Conservation (phyloP, 2,888 invertebrate species). For the Hydroisotoma schaefferi region DNA sequence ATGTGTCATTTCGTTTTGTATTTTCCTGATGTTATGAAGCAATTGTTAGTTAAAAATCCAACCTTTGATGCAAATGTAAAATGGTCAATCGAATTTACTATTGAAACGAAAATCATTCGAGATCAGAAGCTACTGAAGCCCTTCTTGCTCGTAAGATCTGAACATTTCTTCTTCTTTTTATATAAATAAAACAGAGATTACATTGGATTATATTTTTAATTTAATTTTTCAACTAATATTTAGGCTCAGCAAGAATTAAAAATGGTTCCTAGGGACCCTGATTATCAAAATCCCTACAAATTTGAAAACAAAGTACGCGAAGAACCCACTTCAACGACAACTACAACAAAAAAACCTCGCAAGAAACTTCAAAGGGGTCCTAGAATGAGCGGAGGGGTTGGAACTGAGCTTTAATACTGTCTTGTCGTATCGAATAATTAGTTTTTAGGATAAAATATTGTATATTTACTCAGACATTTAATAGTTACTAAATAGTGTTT, state of each 20-base stretch:
- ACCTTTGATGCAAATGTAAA: conserved; percentile 37
- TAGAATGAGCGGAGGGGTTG: conserved; percentile 33
- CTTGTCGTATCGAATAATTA: too few relatives aligned
- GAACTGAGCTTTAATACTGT: conserved; percentile 21
- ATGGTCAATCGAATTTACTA: conserved; percentile 39
- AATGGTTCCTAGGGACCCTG: conserved; percentile 37
- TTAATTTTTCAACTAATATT: not conserved
- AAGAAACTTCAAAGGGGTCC: conserved; percentile 40
- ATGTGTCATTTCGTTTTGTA: conserved; percentile 39
- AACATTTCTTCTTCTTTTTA: not conserved
- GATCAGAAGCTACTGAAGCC: conserved; percentile 37
- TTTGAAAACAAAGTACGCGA: conserved; percentile 22
- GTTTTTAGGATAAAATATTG: too few relatives aligned
- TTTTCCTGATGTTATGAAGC: conserved; percentile 41
- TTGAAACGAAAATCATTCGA: conserved; percentile 29
- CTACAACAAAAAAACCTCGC: conserved; percentile 41
- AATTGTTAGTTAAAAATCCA: conserved; percentile 35
- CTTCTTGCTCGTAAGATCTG: conserved; percentile 29
- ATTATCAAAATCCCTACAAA: conserved; percentile 44
- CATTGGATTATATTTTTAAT: conserved; percentile 2
- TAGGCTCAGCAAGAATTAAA: conserved; percentile 44
- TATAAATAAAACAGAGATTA: not conserved
- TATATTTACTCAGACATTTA: too few relatives aligned
- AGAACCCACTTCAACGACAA: conserved; percentile 26
- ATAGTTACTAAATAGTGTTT: too few relatives aligned